Evolutionary conservation across 1,140 invertebrate species (phyloP), one percentile per base, ranked within the genome.

Genomic region (Cyphomyrmex costatus): DNA sequence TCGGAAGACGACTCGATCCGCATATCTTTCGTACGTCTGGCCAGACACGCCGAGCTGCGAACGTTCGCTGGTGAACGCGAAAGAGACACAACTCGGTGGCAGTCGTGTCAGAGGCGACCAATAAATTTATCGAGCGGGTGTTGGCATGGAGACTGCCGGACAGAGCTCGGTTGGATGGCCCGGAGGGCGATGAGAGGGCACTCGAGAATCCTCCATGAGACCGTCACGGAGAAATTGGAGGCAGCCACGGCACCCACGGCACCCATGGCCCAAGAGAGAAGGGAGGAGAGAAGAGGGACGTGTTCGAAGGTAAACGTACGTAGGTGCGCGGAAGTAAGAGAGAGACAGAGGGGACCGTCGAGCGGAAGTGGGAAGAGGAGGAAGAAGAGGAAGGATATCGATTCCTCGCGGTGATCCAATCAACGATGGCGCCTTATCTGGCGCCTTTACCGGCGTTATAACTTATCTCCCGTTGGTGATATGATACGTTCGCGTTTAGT

Each of bases 61-160:
- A 68, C 24, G 27, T 21, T 58, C 2, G 56, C 61, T 65, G 71
- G 46, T 49, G 27, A 88, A 53, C 42, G 77, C 60, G 80, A 77
- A 88, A 89, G 80, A 91, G 80, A 68, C 79, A 89, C 60, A 85
- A 90, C 88, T 86, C 86, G 77, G 82, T 77, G 79, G 86, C 88
- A 89, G 90, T 86, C 93, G 93, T 92, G 92, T 93, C 88, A 92
- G 92, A 93, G 90, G 92, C 94, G 94, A 95, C 94, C 94, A 95
- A 95, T 95, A 95, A 94, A 95, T 95, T 95, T 95, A 95, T 95
- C 94, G 95, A 95, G 94, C 95, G 95, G 92, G 94, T 94, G 95
- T 95, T 95, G 95, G 94, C 95, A 95, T 95, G 95, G 95, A 94
- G 93, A 95, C 95, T 95, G 93, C 94, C 92, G 94, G 94, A 95